A percentile compares a stretch with the other conserved stretches of the same genome.
Conservation (phyloP, 2,888 invertebrate species). For the Drosophila pegasa region DNA sequence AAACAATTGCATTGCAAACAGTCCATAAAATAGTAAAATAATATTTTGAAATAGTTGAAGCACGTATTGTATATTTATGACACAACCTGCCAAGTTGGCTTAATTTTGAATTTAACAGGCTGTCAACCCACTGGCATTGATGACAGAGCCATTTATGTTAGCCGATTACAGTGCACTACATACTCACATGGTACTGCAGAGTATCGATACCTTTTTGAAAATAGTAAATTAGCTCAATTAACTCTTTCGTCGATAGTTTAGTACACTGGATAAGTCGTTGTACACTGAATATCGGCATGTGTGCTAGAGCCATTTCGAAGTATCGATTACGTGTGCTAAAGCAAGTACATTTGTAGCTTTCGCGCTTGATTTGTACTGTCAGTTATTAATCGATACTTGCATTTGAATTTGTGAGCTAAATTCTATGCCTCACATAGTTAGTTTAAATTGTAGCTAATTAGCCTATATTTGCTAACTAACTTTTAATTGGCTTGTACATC, state of each 20-base stretch:
- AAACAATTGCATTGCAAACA: background rate
- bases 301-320: background rate
- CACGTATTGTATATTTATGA: background rate
- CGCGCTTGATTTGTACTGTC: background rate
- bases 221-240: background rate
- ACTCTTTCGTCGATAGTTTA: background rate
- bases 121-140: background rate
- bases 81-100: background rate
- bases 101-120: slow-evolving; percentile 8
- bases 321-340: background rate
- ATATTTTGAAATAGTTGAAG: too few species aligned
- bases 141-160: background rate
- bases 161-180: background rate
- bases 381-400: background rate
- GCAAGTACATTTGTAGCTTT: background rate
- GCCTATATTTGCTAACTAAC: background rate
- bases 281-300: background rate
- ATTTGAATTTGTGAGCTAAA: background rate
- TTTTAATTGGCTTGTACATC: background rate
- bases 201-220: background rate
- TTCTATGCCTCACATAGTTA: too few species aligned
- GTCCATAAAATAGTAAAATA: background rate
- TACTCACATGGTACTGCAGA: background rate
- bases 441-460: background rate
- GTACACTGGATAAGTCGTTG: background rate